Conservation (phyloP, 2,113 vertebrate genomes). For the Formicarius rufipectus region DNA sequence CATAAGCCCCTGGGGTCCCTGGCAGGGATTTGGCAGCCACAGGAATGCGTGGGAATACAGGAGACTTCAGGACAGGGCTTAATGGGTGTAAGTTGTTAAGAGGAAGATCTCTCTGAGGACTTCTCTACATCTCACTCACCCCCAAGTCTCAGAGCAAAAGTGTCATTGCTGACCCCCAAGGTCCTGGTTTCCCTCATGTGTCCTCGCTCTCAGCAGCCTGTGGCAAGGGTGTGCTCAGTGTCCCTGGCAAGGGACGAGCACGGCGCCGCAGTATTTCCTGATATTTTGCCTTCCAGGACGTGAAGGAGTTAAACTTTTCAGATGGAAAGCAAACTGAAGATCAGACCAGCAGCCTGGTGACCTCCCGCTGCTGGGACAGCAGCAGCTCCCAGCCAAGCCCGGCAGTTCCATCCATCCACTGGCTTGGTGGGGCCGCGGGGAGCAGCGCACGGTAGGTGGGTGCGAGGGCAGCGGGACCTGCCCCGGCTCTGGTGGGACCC, state of each 20-base stretch:
- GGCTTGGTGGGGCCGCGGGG: not conserved
- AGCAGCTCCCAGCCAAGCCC: not conserved
- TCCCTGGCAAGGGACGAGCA: not conserved
- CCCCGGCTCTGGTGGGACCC: not conserved
- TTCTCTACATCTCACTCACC: not conserved
- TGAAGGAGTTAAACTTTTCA: constrained; percentile 53
- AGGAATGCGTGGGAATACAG: not conserved
- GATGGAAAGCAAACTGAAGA: constrained; percentile 25
- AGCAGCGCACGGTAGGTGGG: constrained; percentile 14
- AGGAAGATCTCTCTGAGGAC: not conserved
- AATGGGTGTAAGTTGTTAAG: not conserved
- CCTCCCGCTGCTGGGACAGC: constrained; percentile 36
- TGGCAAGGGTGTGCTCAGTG: not conserved
- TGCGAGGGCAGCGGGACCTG: not conserved
- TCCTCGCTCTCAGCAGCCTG: not conserved
- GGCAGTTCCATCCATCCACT: not conserved
- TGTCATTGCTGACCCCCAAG: fast-evolving
- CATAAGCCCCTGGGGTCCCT: not conserved
- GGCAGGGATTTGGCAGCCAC: not conserved
- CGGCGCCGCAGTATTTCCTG: fast-evolving
- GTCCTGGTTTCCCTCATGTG: not conserved
- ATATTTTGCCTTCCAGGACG: not conserved
- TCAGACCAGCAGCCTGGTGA: constrained; percentile 40
- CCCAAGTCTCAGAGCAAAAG: not conserved
- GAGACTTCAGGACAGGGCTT: not conserved